Conservation (phyloP, 2,113 vertebrate genomes). For the Castor canadensis region DNA sequence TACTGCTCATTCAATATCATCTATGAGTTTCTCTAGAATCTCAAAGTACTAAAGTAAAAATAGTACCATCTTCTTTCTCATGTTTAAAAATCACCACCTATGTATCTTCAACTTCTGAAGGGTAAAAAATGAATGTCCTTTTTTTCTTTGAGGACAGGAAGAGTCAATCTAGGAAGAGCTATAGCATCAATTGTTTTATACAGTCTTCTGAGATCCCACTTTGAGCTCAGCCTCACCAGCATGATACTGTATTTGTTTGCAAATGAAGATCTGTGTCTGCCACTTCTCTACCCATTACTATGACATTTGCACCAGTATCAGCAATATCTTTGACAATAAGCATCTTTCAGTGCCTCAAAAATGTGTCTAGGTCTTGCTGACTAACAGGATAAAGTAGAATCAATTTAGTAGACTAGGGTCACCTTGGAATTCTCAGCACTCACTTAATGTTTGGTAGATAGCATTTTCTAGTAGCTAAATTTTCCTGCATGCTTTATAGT, state of each 20-base stretch:
- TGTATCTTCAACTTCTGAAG: conserved; percentile 94
- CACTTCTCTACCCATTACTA: conserved; percentile 96
- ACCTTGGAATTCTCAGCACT: not conserved
- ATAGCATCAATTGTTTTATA: conserved; percentile 95
- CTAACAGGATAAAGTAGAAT: not conserved
- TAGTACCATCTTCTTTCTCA: conserved; percentile 94
- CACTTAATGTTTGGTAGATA: not conserved
- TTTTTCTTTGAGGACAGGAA: conserved; percentile 95
- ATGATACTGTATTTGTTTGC: conserved; percentile 97
- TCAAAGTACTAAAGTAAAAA: conserved; percentile 93
- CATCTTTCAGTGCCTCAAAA: not conserved
- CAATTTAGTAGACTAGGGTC: not conserved
- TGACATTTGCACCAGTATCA: conserved; percentile 90
- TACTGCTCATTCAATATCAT: conserved; percentile 93
- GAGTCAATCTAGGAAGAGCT: conserved; percentile 92
- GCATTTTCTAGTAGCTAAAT: not conserved
- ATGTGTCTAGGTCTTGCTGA: not conserved
- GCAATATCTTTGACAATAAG: conserved; percentile 92
- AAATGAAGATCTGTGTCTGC: conserved; percentile 97
- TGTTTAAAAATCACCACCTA: conserved; percentile 98
- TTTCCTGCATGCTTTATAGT: not conserved
- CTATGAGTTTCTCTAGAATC: conserved; percentile 97
- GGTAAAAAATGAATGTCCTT: conserved; percentile 92
- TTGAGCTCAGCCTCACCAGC: conserved; percentile 95
- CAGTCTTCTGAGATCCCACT: conserved; percentile 96